Evolutionary conservation across 2,888 invertebrate genomes (phyloP).

Genomic region (Orthosia gothica): DNA sequence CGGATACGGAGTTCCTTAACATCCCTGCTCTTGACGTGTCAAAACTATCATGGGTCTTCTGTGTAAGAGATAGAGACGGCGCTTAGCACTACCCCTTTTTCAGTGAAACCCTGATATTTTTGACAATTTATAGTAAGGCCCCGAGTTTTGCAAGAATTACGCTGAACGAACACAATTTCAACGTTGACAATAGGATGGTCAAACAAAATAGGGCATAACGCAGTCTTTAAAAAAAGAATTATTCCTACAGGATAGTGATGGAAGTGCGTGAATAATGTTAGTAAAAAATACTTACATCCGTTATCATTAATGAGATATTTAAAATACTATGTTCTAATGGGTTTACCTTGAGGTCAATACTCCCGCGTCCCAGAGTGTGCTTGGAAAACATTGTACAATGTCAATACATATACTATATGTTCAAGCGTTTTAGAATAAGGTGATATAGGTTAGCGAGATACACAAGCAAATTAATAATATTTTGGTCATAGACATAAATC

Average conservation of each 20-base stretch:
- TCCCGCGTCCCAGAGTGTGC: slow-evolving; percentile 91
- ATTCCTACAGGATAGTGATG: not conserved
- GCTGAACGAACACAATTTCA: no score
- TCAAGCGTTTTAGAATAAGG: slow-evolving; percentile 8
- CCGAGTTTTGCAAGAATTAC: not conserved
- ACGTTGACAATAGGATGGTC: not conserved
- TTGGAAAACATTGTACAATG: slow-evolving; percentile 84
- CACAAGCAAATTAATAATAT: not conserved
- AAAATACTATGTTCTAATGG: slow-evolving; percentile 61
- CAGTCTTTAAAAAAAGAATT: not conserved
- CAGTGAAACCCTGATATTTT: no score
- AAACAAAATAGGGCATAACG: not conserved
- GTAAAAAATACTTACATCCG: slow-evolving; percentile 49
- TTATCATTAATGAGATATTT: slow-evolving; percentile 48
- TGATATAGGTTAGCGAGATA: slow-evolving; percentile 10
- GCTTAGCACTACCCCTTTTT: no score
- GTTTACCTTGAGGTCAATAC: slow-evolving; percentile 94
- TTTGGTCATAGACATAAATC: no score
- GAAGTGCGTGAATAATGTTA: slow-evolving; percentile 19
- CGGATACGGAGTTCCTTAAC: no score
- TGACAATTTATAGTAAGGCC: no score
- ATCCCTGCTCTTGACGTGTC: no score
- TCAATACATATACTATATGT: slow-evolving; percentile 42
- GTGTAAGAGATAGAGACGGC: no score
- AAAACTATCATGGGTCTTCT: no score